Evolutionary conservation across 1,140 invertebrate species (phyloP).

Genomic region (Penaeus chinensis): DNA sequence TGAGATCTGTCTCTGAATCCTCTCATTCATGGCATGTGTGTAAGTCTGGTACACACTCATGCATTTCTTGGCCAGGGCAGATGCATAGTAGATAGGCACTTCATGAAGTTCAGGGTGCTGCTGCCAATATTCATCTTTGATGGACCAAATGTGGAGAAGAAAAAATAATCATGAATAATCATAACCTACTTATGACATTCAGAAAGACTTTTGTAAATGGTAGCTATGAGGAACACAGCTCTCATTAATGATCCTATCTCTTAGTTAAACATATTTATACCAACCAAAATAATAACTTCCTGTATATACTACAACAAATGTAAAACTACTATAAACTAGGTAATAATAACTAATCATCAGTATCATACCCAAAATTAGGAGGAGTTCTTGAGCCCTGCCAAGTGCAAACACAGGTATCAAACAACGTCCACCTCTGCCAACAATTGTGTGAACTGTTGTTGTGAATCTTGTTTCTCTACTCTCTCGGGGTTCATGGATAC

Average conservation of each 20-base stretch:
- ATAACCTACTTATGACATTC: background rate
- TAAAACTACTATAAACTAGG: background rate
- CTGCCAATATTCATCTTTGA: conserved; percentile 95
- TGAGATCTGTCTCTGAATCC: conserved; percentile 94
- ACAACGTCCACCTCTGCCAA: conserved; percentile 93
- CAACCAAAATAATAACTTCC: too few relatives aligned
- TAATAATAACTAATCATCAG: conserved; percentile 49
- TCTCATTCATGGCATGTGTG: conserved; percentile 99
- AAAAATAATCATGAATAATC: background rate
- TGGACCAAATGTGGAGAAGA: conserved; percentile 50
- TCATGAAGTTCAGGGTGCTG: conserved; percentile 98
- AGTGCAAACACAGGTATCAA: conserved; percentile 99
- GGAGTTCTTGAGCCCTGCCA: conserved; percentile 95
- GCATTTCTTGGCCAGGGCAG: conserved; percentile 98
- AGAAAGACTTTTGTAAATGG: too few relatives aligned
- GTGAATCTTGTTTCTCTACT: conserved; percentile 96
- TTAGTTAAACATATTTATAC: too few relatives aligned
- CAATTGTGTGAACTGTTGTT: conserved; percentile 94
- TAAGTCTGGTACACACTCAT: conserved; percentile 99
- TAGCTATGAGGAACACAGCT: too few relatives aligned
- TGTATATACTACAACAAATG: background rate
- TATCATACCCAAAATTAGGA: conserved; percentile 85
- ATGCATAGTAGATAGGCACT: conserved; percentile 99
- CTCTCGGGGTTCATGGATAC: conserved; percentile 98
- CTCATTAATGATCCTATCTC: too few relatives aligned